Conservation (phyloP, 2,797 vertebrate species). For the Allobates femoralis region DNA sequence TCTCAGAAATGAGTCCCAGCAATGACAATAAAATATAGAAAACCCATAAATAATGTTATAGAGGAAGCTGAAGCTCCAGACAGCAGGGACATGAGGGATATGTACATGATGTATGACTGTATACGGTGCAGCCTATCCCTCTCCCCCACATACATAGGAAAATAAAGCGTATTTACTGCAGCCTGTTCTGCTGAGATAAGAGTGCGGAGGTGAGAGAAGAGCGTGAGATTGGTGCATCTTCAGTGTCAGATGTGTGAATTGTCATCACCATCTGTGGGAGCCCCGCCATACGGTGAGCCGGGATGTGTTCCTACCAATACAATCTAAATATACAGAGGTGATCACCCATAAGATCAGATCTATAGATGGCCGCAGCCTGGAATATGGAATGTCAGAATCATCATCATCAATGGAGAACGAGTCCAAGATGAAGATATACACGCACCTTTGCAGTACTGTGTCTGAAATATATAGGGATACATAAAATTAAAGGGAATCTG, state of each 20-base stretch:
- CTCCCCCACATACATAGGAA: not conserved
- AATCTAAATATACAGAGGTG: not conserved
- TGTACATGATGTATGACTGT: not conserved
- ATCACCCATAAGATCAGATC: not conserved
- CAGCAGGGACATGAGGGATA: not conserved
- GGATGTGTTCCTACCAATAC: not conserved
- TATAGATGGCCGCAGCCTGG: not conserved
- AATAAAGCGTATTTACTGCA: constrained; percentile 42
- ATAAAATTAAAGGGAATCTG: too few relatives aligned
- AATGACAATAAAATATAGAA: not conserved
- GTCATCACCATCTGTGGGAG: not conserved
- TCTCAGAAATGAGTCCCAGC: too few relatives aligned
- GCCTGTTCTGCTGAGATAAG: constrained; percentile 17
- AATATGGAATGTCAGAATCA: not conserved
- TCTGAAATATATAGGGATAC: too few relatives aligned
- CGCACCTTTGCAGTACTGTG: too few relatives aligned
- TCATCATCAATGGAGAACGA: too few relatives aligned
- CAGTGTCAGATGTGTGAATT: constrained; percentile 3
- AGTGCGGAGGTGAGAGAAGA: constrained; percentile 2
- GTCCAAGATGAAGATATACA: too few relatives aligned
- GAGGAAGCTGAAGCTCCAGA: not conserved
- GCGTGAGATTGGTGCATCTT: not conserved
- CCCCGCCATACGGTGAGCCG: not conserved
- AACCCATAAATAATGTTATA: not conserved
- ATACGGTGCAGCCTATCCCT: constrained; percentile 38